Evolutionary conservation across 1,140 invertebrate species (phyloP), one percentile per base, ranked within the genome.

Genomic region (Meloidogyne exigua): DNA sequence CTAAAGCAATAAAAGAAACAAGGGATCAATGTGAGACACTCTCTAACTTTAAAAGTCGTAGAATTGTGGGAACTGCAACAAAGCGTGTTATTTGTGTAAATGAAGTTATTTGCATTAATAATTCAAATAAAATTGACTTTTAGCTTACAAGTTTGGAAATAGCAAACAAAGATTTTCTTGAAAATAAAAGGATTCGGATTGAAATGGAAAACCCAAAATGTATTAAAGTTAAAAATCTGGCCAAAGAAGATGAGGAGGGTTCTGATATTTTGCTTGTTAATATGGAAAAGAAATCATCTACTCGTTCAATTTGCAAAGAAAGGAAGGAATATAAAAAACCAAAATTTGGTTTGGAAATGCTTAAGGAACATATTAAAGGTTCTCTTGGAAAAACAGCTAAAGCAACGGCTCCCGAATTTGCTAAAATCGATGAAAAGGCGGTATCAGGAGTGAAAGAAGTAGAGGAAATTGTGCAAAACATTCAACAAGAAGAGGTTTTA

Each of bases 321-420:
- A 73, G 62, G 18, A 73, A 32, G 28, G 15, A 62, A 32, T 42
- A 68, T 36, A 68, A 68, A 21, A 28, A 23, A 21, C 72, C 49
- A 23, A 73, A 32, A 32, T 23, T 64, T 23, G 57, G 42, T 0
- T 73, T 73, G 25, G 72, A 23, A 65, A 26, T 73, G 72, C 57
- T 73, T 21, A 73, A 73, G 18, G 44, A 73, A 65, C 72, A 73
- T 39, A 73, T 73, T 18, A 32, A 32, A 25, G 21, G 57, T 21
- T 36, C 13, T 23, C 18, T 25, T 57, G 36, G 23, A 62, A 62
- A 71, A n/a, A 71, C 44, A 71, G 2, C 68, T 1, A 18, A 32
- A 70, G 26, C 2, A 70, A 70, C 25, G 4, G 5, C 68, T 15
- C 12, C 68, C 18, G 2, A 26, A 26, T 21, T 18, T 28, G 44